Base-by-base conservation (phyloP, 2,888 invertebrate species). In the Bedellia somnulentella region DNA sequence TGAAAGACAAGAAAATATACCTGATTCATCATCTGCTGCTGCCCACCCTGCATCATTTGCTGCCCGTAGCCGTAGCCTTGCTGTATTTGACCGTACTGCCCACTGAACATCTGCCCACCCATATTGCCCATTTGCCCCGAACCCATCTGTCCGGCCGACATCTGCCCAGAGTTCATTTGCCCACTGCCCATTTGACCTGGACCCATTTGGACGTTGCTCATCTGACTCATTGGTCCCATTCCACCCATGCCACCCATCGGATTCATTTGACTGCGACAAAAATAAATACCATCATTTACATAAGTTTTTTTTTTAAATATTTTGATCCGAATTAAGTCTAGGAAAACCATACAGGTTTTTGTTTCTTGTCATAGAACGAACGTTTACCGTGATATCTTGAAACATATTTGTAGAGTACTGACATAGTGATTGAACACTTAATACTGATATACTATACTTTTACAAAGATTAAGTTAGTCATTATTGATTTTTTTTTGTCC, bases 21-120 rank as follows among this genome's bases (percentile, higher is more conserved):
- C 62, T 77, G 77, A 40, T 60, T 71, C 62, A 78, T 71, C 57
- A 75, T 73, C 37, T 80, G 78, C 35, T 75, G 75, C 35, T 78
- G 78, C 2, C 77, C 68, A 3, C 67, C 59, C 37, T 70, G 75
- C 68, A 76, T 76, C 71, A 77, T 76, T 41, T 73, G 76, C 42
- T 76, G 77, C 0, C 64, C 49, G 36, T 73, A 75, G 0, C 64
- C 64, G 26, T 71, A 70, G 0, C 70, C 60, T 31, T 79, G 80
- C 46, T 82, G 84, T 80, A 85, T 83, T 33, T 80, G 78, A 2
- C 76, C 73, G 35, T 83, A 83, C 46, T 82, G 85, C 1, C 62
- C 62, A 10, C 79, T 77, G 45, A 82, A 82, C 80, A 83, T 79
- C 41, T 78, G 71, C 0, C 64, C 70, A 27, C 68, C 66, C 64